These are phyloP conservation scores for Mesaphorura yosii DNA, from an alignment of 1,140 invertebrate genomes.

Conservation along the genomic window DNA sequence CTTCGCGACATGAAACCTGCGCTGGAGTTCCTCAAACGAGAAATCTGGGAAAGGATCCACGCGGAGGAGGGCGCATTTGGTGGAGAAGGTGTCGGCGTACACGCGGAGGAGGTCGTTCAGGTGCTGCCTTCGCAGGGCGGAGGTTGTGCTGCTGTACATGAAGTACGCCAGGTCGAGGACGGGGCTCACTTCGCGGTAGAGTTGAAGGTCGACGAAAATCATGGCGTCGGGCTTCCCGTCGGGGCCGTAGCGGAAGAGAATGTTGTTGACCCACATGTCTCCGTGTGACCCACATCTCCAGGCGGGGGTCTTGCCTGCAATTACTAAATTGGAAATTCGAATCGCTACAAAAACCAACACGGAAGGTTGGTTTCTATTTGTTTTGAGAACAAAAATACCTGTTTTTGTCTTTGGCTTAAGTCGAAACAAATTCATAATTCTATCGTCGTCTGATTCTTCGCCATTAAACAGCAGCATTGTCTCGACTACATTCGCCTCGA, in stretches of 20 bases:
- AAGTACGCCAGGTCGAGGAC: conserved; percentile 2
- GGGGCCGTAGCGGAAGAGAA: conserved; percentile 45
- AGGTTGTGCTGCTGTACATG: background rate
- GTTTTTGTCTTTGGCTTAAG: background rate
- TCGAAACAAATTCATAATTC: background rate
- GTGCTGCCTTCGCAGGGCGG: background rate
- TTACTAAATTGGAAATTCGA: too few species aligned
- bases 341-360: too few species aligned
- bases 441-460: background rate
- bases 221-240: conserved; percentile 10
- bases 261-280: conserved; percentile 62
- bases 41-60: background rate
- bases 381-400: conserved; percentile 3
- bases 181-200: conserved; percentile 1
- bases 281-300: conserved; percentile 41
- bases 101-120: background rate
- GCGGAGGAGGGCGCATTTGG: background rate
- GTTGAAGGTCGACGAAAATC: conserved; percentile 14
- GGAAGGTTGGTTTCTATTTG: background rate
- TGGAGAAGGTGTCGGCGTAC: background rate
- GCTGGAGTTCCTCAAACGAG: background rate
- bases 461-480: background rate
- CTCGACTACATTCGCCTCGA: background rate
- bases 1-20: background rate
- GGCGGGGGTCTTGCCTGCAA: too few species aligned